These are phyloP conservation scores for Peromyscus attwateri DNA, from an alignment of 2,797 vertebrate genomes.

Conservation along the genomic window DNA sequence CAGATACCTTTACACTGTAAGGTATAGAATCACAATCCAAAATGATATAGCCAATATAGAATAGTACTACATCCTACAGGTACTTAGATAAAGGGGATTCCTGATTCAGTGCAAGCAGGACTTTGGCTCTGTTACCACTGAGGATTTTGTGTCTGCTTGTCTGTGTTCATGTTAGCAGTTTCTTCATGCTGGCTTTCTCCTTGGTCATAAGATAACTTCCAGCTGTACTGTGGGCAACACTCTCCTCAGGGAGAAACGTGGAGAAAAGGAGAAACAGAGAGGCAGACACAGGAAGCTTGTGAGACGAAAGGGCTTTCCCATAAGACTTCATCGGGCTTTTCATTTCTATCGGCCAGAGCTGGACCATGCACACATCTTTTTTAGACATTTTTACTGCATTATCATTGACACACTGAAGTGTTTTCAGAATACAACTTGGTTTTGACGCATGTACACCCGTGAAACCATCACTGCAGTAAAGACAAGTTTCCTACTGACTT, in stretches of 20 bases:
- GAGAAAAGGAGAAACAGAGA: not conserved
- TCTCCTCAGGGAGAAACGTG: not conserved
- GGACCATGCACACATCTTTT: not conserved
- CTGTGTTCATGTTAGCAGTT: not conserved
- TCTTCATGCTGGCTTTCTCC: not conserved
- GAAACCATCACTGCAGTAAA: not conserved
- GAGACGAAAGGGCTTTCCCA: conserved; percentile 47
- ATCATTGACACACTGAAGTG: not conserved
- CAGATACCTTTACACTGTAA: not conserved
- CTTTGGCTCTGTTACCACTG: not conserved
- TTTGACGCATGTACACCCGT: not conserved
- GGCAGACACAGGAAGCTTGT: not conserved
- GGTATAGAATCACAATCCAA: not conserved
- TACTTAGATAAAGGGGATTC: conserved; percentile 8
- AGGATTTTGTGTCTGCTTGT: conserved; percentile 23
- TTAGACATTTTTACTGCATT: not conserved
- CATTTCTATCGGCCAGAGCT: not conserved
- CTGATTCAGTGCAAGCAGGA: not conserved
- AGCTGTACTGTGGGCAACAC: not conserved
- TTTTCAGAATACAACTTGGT: not conserved
- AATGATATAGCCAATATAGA: not conserved
- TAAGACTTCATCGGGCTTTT: not conserved
- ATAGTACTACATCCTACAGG: conserved; percentile 23
- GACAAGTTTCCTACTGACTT: not conserved
- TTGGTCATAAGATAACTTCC: conserved; percentile 19